Evolutionary conservation across 2,797 vertebrate species (phyloP).

Genomic region (Otolemur crassicaudatus): DNA sequence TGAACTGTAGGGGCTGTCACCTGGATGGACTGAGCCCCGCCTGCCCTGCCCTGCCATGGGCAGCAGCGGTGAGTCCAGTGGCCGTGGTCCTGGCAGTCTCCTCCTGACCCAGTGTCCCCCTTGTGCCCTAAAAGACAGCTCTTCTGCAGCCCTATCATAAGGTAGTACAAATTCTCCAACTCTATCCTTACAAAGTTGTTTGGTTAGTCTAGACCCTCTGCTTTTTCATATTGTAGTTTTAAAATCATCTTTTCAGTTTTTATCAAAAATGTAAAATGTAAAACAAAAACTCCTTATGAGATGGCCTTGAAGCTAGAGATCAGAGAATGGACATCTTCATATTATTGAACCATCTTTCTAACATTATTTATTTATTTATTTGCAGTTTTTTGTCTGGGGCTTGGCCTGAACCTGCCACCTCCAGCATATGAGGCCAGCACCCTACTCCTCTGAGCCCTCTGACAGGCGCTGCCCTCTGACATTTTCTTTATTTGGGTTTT

Average conservation of each 20-base stretch:
- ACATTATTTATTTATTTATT: background rate
- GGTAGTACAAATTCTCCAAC: background rate
- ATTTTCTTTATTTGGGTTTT: no score
- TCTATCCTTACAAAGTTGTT: background rate
- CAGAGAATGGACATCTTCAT: background rate
- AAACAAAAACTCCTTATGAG: no score
- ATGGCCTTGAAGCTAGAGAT: background rate
- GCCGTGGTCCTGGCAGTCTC: accelerated
- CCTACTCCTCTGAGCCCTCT: no score
- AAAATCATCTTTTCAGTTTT: background rate
- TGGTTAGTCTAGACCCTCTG: background rate
- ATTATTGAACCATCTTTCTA: background rate
- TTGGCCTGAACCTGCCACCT: no score
- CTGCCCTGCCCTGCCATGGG: no score
- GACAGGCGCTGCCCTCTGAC: no score
- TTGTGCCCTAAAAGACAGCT: accelerated
- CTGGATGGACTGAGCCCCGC: accelerated
- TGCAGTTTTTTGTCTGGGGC: no score
- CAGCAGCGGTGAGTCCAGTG: accelerated
- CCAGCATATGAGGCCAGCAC: no score
- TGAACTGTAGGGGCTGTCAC: no score
- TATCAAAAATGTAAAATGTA: background rate
- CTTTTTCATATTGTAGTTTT: background rate
- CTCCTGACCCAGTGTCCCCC: accelerated
- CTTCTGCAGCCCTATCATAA: background rate